Evolutionary conservation across 2,888 invertebrate genomes (phyloP).

Genomic region (Lochmaea capreae): DNA sequence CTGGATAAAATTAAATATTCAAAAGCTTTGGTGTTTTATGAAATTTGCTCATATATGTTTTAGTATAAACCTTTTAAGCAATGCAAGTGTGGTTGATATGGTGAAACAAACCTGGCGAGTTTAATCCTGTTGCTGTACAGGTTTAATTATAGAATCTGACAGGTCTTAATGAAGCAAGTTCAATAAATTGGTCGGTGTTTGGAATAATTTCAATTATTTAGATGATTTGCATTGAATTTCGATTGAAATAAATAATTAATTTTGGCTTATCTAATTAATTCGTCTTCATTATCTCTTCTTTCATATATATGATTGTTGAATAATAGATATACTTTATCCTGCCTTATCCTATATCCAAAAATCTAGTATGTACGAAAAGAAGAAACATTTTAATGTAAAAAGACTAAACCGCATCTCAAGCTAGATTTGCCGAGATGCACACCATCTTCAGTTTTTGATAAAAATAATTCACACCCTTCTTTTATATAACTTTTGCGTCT

Average conservation of each 20-base stretch:
- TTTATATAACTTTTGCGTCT: no score
- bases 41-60: neutral
- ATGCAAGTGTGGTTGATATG: constrained; percentile 1
- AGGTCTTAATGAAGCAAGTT: constrained; percentile 1
- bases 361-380: no score
- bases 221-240: neutral
- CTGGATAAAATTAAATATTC: no score
- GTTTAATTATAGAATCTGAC: neutral
- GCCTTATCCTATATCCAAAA: no score
- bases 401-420: no score
- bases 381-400: no score
- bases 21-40: neutral
- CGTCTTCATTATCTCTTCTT: no score
- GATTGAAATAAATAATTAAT: neutral
- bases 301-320: no score
- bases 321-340: no score
- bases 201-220: neutral
- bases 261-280: neutral
- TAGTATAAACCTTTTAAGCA: neutral
- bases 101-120: neutral
- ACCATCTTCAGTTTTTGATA: no score
- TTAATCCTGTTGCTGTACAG: neutral
- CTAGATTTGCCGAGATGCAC: no score
- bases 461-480: no score
- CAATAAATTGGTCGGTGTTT: constrained; percentile 3